phyloP scores from a whole-genome alignment of 1,140 invertebrate genomes.

The Lutraria rhynchaena region DNA sequence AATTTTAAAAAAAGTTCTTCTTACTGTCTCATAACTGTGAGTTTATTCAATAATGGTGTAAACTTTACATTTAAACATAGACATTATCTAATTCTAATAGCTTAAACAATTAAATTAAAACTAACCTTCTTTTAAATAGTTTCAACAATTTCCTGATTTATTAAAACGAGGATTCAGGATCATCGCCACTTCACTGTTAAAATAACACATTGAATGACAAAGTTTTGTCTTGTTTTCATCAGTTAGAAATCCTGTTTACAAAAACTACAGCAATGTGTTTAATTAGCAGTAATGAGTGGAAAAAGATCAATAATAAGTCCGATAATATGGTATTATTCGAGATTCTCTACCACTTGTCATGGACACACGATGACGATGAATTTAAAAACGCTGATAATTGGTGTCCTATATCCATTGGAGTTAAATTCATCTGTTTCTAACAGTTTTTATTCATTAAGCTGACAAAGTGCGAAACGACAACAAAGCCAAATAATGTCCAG shows the following conservation, averaged over 20 bases:
- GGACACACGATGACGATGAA: neutral
- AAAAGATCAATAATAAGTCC: slow-evolving; percentile 40
- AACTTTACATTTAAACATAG: too few relatives aligned
- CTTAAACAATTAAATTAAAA: too few relatives aligned
- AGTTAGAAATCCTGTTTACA: slow-evolving; percentile 37
- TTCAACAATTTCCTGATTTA: too few relatives aligned
- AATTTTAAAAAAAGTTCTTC: too few relatives aligned
- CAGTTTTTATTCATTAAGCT: slow-evolving; percentile 20
- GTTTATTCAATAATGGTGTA: too few relatives aligned
- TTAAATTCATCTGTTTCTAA: slow-evolving; percentile 43
- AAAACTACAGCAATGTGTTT: slow-evolving; percentile 42
- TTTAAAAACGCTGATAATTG: slow-evolving; percentile 34
- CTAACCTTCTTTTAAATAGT: too few relatives aligned
- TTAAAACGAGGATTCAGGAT: too few relatives aligned
- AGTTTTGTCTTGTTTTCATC: slow-evolving; percentile 3
- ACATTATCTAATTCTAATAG: too few relatives aligned
- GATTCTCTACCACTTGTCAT: neutral
- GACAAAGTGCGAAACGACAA: slow-evolving; percentile 37
- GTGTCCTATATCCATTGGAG: neutral
- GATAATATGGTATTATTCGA: slow-evolving; percentile 24
- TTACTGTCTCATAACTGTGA: too few relatives aligned
- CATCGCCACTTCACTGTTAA: too few relatives aligned
- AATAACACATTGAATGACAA: too few relatives aligned
- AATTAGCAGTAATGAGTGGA: slow-evolving; percentile 43
- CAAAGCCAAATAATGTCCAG: slow-evolving; percentile 19